phyloP scores from a whole-genome alignment of 2,888 invertebrate species.

The Lasioglossum pauxillum region DNA sequence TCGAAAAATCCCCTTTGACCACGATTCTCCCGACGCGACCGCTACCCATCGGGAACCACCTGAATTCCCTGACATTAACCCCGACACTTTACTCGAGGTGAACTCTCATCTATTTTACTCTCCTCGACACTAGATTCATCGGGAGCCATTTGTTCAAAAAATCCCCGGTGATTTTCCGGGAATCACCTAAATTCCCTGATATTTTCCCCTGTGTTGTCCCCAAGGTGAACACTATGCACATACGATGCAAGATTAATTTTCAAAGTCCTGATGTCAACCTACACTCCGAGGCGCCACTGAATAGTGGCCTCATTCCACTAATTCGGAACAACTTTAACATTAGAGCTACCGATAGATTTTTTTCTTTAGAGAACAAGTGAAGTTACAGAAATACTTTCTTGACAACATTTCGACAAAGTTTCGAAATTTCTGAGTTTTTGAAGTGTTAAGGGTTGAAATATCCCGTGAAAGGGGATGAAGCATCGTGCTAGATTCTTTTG shows the following conservation, averaged over 20 bases:
- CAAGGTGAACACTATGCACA: no score
- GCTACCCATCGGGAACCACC: neutral
- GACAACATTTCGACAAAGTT: no score
- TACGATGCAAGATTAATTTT: no score
- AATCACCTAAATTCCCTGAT: neutral
- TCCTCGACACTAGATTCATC: neutral
- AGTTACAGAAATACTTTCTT: no score
- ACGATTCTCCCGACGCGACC: neutral
- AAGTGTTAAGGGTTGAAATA: neutral
- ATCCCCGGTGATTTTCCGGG: neutral
- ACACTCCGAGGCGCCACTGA: no score
- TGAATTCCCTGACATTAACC: neutral
- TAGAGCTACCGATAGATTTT: no score
- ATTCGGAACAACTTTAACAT: no score
- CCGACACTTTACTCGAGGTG: neutral
- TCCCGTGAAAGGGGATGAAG: neutral
- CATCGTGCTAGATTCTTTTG: neutral
- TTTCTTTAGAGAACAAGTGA: no score
- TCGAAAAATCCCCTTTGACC: constrained; percentile 13
- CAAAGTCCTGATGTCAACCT: neutral
- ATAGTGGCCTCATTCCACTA: accelerated
- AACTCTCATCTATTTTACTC: neutral
- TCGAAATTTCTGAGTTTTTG: no score
- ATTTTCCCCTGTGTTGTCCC: no score
- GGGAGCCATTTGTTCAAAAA: no score